phyloP scores from a whole-genome alignment of 1,140 invertebrate species.

The Apis cerana region DNA sequence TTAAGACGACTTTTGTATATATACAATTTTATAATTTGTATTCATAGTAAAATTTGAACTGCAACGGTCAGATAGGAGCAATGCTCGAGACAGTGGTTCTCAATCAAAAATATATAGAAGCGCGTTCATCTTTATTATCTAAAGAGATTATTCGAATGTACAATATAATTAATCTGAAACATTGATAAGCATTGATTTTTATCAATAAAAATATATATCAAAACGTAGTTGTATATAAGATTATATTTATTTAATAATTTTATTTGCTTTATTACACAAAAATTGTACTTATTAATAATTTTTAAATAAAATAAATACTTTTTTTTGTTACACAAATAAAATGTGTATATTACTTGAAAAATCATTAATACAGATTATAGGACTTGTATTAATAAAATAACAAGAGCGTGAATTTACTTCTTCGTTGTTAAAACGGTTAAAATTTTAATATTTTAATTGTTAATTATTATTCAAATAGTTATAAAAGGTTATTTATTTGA shows the following conservation, averaged over 20 bases:
- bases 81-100: slow-evolving; percentile 30
- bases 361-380: background rate
- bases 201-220: too few species aligned
- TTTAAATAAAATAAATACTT: background rate
- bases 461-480: too few species aligned
- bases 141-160: background rate
- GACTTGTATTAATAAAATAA: slow-evolving; percentile 1
- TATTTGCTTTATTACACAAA: background rate
- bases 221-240: background rate
- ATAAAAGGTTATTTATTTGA: background rate
- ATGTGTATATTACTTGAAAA: background rate
- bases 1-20: background rate
- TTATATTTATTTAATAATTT: background rate
- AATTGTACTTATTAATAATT: background rate
- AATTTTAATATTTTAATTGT: background rate
- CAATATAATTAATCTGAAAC: background rate
- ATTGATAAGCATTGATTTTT: background rate
- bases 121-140: background rate
- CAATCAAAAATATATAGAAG: background rate
- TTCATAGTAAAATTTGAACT: slow-evolving; percentile 30
- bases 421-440: slow-evolving; percentile 10
- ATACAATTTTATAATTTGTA: slow-evolving; percentile 16
- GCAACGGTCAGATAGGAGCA: slow-evolving; percentile 9
- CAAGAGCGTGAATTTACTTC: slow-evolving; percentile 14
- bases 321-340: background rate